Percentiles rank a stretch among this genome's conserved stretches.
Conservation (phyloP, 2,797 vertebrate species). For the Lates japonicus region DNA sequence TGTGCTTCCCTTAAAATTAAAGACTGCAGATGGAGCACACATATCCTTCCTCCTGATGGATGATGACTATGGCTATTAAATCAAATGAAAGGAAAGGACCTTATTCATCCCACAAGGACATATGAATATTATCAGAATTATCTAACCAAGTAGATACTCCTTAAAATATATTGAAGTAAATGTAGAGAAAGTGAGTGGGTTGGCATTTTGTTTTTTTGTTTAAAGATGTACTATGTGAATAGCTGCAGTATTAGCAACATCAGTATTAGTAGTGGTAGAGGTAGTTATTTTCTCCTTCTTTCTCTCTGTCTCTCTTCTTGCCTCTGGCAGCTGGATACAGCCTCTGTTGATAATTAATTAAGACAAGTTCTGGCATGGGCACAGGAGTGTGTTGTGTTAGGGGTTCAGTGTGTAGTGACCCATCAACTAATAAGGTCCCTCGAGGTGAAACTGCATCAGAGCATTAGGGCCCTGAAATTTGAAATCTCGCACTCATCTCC, state of each 20-base stretch:
- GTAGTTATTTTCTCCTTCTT: conserved; percentile 44
- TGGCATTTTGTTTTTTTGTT: not conserved
- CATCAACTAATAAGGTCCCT: conserved; percentile 78
- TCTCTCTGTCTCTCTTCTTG: conserved; percentile 36
- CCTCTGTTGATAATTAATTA: conserved; percentile 81
- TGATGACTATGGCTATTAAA: not conserved
- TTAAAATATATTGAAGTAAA: not conserved
- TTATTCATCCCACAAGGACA: not conserved
- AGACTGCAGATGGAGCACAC: not conserved
- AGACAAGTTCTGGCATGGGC: conserved; percentile 71
- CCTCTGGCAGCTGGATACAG: conserved; percentile 71
- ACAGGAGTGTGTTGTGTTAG: conserved; percentile 64
- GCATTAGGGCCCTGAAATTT: conserved; percentile 49
- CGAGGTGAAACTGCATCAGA: conserved; percentile 74
- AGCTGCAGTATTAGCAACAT: conserved; percentile 14
- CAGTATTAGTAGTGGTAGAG: conserved; percentile 24
- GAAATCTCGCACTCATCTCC: conserved; percentile 51
- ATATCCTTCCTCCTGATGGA: not conserved
- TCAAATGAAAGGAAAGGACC: not conserved
- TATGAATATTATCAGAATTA: not conserved
- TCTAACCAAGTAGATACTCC: not conserved
- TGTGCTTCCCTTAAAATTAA: not conserved
- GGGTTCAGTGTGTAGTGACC: conserved; percentile 73
- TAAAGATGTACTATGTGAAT: conserved; percentile 1
- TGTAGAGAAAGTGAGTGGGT: not conserved